Evolutionary conservation across 2,113 vertebrate species (phyloP).

Genomic region (Phainopepla nitens): DNA sequence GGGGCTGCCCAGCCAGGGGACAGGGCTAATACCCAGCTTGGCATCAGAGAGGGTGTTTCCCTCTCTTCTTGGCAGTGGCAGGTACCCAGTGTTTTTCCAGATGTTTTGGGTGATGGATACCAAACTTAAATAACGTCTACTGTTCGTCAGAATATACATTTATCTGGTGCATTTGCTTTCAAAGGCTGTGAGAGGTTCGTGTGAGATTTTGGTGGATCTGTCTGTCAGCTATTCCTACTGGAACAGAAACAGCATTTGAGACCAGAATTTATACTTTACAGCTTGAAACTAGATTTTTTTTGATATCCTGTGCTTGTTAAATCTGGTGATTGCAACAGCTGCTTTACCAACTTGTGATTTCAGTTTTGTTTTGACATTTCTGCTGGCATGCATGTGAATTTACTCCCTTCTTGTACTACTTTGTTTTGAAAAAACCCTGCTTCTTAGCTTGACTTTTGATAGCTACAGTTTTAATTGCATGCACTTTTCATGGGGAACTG

Average conservation of each 20-base stretch:
- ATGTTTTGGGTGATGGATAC: background rate
- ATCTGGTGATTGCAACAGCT: conserved; percentile 6
- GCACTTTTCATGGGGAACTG: background rate
- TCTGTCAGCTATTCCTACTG: background rate
- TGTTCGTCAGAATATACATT: background rate
- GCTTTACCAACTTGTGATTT: conserved; percentile 25
- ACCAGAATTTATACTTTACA: background rate
- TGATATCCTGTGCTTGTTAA: background rate
- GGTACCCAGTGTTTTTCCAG: background rate
- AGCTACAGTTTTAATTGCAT: background rate
- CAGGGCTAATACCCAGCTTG: background rate
- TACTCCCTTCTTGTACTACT: background rate
- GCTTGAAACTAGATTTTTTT: background rate
- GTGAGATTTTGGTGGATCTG: background rate
- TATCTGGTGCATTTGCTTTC: background rate
- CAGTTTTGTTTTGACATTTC: conserved; percentile 24
- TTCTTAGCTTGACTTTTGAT: background rate
- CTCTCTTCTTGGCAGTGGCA: background rate
- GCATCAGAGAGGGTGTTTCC: background rate
- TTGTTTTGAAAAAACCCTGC: background rate
- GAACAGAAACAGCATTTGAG: conserved; percentile 1
- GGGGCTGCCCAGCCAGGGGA: background rate
- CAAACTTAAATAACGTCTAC: background rate
- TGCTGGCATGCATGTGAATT: background rate
- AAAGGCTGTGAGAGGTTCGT: background rate